Conservation (phyloP, 1,140 invertebrate species). For the Cataglyphis hispanica region DNA sequence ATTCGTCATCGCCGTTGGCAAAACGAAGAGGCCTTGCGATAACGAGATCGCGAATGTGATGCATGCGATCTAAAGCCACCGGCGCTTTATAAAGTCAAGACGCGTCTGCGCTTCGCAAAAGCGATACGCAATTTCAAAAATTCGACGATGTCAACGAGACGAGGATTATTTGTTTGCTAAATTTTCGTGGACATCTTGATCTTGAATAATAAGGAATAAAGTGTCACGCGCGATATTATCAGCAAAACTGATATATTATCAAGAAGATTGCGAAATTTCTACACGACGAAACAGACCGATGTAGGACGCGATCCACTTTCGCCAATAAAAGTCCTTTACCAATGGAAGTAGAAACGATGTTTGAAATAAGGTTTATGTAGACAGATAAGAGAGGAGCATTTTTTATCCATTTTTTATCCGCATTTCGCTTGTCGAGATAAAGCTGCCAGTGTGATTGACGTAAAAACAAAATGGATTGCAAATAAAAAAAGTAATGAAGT, state of each 20-base stretch:
- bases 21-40: conserved; percentile 35
- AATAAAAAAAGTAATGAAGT: not conserved
- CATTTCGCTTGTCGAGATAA: not conserved
- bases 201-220: conserved; percentile 6
- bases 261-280: conserved; percentile 17
- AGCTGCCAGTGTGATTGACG: not conserved
- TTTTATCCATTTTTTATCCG: conserved; percentile 19
- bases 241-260: conserved; percentile 8
- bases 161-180: conserved; percentile 5
- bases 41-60: conserved; percentile 56
- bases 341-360: conserved; percentile 12
- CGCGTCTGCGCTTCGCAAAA: not conserved
- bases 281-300: not conserved
- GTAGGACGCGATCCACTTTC: conserved; percentile 14
- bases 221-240: conserved; percentile 22
- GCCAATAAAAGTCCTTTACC: conserved; percentile 27
- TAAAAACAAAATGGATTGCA: not conserved
- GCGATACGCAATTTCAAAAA: not conserved
- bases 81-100: not conserved
- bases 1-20: conserved; percentile 67
- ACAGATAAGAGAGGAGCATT: not conserved
- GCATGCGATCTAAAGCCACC: conserved; percentile 10
- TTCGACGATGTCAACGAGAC: not conserved
- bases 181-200: conserved; percentile 9
- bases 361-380: not conserved